Evolutionary conservation across 30 jellyfish, hydroid and myxozoan genomes (phyloP).

Genomic region (Hydractinia symbiolongicarpus): DNA sequence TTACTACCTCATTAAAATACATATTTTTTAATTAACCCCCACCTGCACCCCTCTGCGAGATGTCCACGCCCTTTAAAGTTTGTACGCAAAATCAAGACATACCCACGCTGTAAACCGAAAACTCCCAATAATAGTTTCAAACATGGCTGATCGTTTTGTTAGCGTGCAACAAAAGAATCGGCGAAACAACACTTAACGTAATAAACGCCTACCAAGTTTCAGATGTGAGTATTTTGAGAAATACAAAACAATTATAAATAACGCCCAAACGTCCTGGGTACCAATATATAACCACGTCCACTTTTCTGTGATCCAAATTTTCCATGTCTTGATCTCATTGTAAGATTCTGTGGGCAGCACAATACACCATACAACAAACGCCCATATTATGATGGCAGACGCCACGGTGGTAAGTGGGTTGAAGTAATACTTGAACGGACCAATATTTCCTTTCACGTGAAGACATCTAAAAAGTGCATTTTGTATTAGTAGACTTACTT

Average conservation of each 20-base stretch:
- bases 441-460: slow-evolving; percentile 45
- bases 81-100: too few species aligned
- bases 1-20: too few species aligned
- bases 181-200: too few species aligned
- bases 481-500: neutral
- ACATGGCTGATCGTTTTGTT: too few species aligned
- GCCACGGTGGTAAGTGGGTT: slow-evolving; percentile 66
- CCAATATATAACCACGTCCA: slow-evolving; percentile 98
- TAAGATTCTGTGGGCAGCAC: slow-evolving; percentile 43
- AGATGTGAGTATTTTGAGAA: slow-evolving; percentile 72
- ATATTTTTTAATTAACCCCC: too few species aligned
- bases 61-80: too few species aligned
- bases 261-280: slow-evolving; percentile 92
- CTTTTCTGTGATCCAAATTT: slow-evolving; percentile 66
- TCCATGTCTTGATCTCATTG: slow-evolving; percentile 52
- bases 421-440: slow-evolving; percentile 43
- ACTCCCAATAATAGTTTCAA: too few species aligned
- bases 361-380: slow-evolving; percentile 78
- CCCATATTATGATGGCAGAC: slow-evolving; percentile 84
- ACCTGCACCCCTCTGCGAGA: too few species aligned
- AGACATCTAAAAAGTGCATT: slow-evolving; percentile 36
- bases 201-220: slow-evolving; percentile 45
- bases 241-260: slow-evolving; percentile 54
- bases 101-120: too few species aligned
- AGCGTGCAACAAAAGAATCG: too few species aligned